A percentile compares a stretch with the other conserved stretches of the same genome.
These are phyloP conservation scores for Crocuta crocuta DNA, from an alignment of 2,113 vertebrate species.

Conservation along the genomic window DNA sequence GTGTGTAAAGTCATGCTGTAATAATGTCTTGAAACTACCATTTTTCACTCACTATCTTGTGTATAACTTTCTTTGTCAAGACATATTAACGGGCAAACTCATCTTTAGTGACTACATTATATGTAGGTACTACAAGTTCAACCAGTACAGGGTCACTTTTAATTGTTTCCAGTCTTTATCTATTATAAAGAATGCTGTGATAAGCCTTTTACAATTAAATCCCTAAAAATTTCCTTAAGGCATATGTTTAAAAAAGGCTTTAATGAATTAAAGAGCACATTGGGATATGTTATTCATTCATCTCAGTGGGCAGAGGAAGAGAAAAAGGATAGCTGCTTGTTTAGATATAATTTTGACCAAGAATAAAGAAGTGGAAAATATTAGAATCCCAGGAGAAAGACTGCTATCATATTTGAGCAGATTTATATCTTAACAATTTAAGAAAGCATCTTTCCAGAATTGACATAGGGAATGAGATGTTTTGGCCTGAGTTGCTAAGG, in stretches of 20 bases:
- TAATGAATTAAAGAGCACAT: not conserved
- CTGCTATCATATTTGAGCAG: not conserved
- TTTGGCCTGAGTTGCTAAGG: slow-evolving; percentile 7
- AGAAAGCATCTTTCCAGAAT: slow-evolving; percentile 49
- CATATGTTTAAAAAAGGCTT: not conserved
- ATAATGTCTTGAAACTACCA: not conserved
- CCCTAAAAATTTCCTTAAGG: slow-evolving; percentile 15
- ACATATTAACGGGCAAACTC: not conserved
- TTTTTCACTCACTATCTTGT: not conserved
- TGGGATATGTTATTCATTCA: slow-evolving; percentile 7
- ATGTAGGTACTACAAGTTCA: not conserved
- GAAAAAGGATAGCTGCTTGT: slow-evolving; percentile 19
- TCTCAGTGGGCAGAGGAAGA: not conserved
- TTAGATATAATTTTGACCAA: slow-evolving; percentile 18
- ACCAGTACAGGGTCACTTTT: not conserved
- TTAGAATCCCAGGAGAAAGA: not conserved
- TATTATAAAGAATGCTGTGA: not conserved
- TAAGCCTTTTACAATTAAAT: slow-evolving; percentile 22
- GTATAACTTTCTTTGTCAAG: not conserved
- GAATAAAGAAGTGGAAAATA: slow-evolving; percentile 35
- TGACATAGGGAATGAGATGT: not conserved
- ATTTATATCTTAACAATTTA: not conserved
- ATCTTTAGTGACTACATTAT: not conserved
- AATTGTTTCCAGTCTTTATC: not conserved
- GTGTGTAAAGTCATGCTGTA: not conserved